Evolutionary conservation across 2,797 vertebrate genomes (phyloP).

Genomic region (Threskiornis aethiopicus): DNA sequence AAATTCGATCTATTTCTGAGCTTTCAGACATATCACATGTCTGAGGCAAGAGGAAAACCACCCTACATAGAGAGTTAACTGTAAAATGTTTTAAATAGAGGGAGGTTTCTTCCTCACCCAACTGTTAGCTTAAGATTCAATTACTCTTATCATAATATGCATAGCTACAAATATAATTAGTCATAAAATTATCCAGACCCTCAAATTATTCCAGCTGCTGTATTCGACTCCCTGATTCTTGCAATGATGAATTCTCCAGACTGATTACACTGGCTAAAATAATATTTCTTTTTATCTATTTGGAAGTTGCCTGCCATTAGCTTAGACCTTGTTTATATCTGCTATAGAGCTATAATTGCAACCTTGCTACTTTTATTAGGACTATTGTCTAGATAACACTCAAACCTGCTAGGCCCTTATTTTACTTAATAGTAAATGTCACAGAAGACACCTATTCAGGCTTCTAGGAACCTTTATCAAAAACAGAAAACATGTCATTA

Average conservation of each 20-base stretch:
- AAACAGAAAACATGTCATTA: conserved; percentile 52
- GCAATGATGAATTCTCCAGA: neutral
- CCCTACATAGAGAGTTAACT: neutral
- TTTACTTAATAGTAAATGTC: conserved; percentile 41
- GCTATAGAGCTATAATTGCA: conserved; percentile 21
- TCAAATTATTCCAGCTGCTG: conserved; percentile 42
- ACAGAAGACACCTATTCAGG: conserved; percentile 48
- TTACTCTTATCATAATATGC: conserved; percentile 36
- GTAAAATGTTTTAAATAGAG: neutral
- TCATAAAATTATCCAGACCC: conserved; percentile 51
- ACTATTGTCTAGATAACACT: conserved; percentile 45
- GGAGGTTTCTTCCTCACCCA: neutral
- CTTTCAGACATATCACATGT: neutral
- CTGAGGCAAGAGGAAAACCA: neutral
- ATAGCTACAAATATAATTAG: conserved; percentile 52
- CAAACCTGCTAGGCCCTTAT: conserved; percentile 3
- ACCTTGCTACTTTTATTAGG: conserved; percentile 49
- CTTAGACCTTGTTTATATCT: conserved; percentile 32
- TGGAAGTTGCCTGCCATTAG: conserved; percentile 25
- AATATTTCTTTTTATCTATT: conserved; percentile 41
- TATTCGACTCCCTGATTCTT: neutral
- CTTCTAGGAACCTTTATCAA: conserved; percentile 15
- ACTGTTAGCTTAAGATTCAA: conserved; percentile 32
- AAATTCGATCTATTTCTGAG: neutral
- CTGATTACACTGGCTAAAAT: neutral